Evolutionary conservation across 2,888 invertebrate species (phyloP).

Genomic region (Leptothorax acervorum): DNA sequence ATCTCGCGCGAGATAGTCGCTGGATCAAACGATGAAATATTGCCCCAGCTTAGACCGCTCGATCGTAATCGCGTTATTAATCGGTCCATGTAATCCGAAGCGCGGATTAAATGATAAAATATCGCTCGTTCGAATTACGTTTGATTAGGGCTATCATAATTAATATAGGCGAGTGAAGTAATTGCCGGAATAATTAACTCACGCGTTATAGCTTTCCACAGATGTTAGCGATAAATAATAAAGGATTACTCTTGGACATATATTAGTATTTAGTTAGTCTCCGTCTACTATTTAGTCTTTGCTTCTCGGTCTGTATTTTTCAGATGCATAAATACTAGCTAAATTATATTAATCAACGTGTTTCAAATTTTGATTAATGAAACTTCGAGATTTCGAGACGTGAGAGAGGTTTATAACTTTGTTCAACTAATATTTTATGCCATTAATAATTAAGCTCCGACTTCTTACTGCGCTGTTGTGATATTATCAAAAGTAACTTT

Average conservation of each 20-base stretch:
- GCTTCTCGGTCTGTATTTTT: background rate
- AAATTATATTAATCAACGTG: conserved; percentile 39
- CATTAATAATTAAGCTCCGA: conserved; percentile 36
- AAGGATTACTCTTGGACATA: background rate
- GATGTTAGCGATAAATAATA: conserved; percentile 19
- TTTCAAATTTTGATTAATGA: conserved; percentile 30
- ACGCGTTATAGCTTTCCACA: background rate
- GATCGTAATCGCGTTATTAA: conserved; percentile 55
- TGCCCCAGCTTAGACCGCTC: conserved; percentile 26
- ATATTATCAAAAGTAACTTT: conserved; percentile 24
- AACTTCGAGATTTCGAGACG: conserved; percentile 12
- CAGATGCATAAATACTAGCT: background rate
- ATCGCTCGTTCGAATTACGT: conserved; percentile 45
- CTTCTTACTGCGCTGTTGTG: background rate
- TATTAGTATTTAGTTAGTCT: background rate
- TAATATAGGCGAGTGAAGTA: conserved; percentile 24
- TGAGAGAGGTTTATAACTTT: conserved; percentile 7
- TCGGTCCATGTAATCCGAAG: conserved; percentile 42
- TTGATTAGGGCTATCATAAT: conserved; percentile 44
- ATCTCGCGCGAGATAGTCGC: conserved; percentile 26
- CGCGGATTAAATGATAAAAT: conserved; percentile 53
- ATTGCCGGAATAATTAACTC: conserved; percentile 36
- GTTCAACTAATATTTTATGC: conserved; percentile 37
- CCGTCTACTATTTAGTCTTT: conserved; percentile 5
- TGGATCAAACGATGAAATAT: conserved; percentile 54